These are phyloP conservation scores for Halcyon leucocephala DNA, from an alignment of 2,797 vertebrate species.

Conservation along the genomic window DNA sequence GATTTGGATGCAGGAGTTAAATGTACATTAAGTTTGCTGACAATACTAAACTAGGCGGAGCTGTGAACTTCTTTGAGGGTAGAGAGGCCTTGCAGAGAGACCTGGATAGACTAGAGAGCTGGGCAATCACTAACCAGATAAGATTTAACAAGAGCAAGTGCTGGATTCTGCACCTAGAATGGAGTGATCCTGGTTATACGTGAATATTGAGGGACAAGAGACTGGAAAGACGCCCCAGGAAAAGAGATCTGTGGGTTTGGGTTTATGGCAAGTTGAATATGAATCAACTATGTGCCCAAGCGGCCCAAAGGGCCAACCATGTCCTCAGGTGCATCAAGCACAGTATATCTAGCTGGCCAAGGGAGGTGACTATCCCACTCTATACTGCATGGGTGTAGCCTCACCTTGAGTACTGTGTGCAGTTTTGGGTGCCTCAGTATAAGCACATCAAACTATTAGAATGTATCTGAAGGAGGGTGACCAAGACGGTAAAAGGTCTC, in stretches of 20 bases:
- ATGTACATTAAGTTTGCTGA: background rate
- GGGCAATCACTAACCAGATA: background rate
- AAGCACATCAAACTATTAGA: background rate
- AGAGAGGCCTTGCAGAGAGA: background rate
- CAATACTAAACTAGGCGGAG: background rate
- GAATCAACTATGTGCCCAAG: too few relatives aligned
- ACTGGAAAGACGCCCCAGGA: background rate
- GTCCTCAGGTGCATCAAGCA: background rate
- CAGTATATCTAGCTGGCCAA: fast-evolving
- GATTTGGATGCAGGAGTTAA: background rate
- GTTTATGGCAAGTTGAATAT: background rate
- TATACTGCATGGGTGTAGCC: background rate
- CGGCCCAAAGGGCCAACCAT: background rate
- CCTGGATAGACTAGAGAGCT: background rate
- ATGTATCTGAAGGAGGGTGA: background rate
- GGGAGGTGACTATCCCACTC: background rate
- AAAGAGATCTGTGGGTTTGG: background rate
- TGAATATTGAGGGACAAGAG: background rate
- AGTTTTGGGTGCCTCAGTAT: background rate
- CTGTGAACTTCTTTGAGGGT: background rate
- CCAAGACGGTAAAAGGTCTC: background rate
- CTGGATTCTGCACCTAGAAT: background rate
- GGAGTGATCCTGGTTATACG: background rate
- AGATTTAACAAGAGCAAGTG: background rate
- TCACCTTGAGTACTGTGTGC: background rate